Conservation (phyloP, 2,888 invertebrate species). For the Galeopsomyia nigrocyanea region DNA sequence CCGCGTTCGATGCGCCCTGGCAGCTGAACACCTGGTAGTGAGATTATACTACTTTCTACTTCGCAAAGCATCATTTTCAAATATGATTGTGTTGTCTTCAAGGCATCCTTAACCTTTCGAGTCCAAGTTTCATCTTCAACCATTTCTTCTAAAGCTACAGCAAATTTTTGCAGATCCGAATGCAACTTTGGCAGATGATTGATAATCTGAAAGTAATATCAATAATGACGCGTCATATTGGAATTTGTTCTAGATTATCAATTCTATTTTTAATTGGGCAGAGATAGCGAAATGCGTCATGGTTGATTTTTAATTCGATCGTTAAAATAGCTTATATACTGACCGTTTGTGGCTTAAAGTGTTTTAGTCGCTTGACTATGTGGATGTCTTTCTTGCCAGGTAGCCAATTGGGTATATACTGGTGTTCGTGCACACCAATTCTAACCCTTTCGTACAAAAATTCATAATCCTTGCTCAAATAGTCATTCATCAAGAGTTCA, state of each 20-base stretch:
- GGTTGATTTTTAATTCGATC: too few species aligned
- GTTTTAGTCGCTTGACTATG: slow-evolving; percentile 51
- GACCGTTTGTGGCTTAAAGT: slow-evolving; percentile 36
- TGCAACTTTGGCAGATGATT: slow-evolving; percentile 74
- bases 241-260: too few species aligned
- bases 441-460: slow-evolving; percentile 63
- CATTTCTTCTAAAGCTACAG: slow-evolving; percentile 69
- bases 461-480: slow-evolving; percentile 63
- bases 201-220: slow-evolving; percentile 68
- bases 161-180: slow-evolving; percentile 70
- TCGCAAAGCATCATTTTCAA: slow-evolving; percentile 71
- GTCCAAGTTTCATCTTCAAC: slow-evolving; percentile 68
- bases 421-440: slow-evolving; percentile 62
- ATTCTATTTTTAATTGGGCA: too few species aligned
- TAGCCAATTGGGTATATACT: slow-evolving; percentile 67
- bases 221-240: too few species aligned
- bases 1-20: slow-evolving; percentile 59
- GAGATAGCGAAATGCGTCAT: too few species aligned
- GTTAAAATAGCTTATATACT: too few species aligned
- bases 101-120: slow-evolving; percentile 67
- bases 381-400: slow-evolving; percentile 63
- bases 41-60: slow-evolving; percentile 69
- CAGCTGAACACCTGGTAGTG: slow-evolving; percentile 54
- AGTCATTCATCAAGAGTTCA: slow-evolving; percentile 60
- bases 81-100: slow-evolving; percentile 61